Percentiles rank a stretch among this genome's conserved stretches.
Evolutionary conservation across 2,888 invertebrate species (phyloP).

Genomic region (Cybosia mesomella): DNA sequence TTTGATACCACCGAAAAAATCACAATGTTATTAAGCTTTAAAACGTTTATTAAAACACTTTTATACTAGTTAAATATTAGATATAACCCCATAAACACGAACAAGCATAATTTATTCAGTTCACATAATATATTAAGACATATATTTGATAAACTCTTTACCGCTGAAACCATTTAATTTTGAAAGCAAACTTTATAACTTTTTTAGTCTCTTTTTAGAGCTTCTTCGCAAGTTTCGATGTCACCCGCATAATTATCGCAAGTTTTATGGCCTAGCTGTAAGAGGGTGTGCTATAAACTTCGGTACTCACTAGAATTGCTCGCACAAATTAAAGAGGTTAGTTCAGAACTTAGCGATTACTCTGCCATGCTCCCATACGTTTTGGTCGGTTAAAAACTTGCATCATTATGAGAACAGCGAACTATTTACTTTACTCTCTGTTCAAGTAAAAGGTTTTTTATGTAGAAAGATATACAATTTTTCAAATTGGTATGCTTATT

Average conservation of each 20-base stretch:
- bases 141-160: conserved; percentile 13
- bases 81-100: background rate
- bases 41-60: too few relatives aligned
- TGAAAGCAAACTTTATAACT: conserved; percentile 16
- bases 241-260: conserved; percentile 22
- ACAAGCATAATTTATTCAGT: background rate
- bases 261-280: conserved; percentile 32
- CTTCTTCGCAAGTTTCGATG: conserved; percentile 9
- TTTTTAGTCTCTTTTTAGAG: conserved; percentile 11
- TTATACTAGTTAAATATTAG: background rate
- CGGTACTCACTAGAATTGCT: conserved; percentile 47
- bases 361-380: conserved; percentile 45
- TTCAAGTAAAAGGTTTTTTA: conserved; percentile 13
- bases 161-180: conserved; percentile 14
- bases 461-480: conserved; percentile 17
- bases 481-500: too few relatives aligned
- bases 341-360: conserved; percentile 44
- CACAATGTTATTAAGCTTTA: too few relatives aligned
- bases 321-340: conserved; percentile 57
- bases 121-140: conserved; percentile 1
- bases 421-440: conserved; percentile 44
- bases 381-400: conserved; percentile 49
- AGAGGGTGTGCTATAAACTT: conserved; percentile 52
- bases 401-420: conserved; percentile 44
- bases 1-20: too few relatives aligned